Evolutionary conservation across 1,140 invertebrate genomes (phyloP), one percentile per base, ranked within the genome.

Genomic region (Eufriesea mexicana): DNA sequence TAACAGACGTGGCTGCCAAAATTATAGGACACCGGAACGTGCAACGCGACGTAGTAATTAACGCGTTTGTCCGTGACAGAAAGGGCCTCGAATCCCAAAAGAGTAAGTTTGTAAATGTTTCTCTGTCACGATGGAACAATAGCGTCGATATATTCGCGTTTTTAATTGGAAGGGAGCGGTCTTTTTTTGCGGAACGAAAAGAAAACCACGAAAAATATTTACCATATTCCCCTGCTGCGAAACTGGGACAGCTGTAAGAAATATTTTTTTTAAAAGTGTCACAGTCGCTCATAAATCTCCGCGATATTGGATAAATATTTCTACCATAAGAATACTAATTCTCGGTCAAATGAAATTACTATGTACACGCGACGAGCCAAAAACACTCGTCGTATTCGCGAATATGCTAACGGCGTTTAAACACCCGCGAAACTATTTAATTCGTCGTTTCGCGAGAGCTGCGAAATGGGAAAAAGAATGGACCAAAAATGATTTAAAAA

Each of bases 21-120:
- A 55, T 73, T n/a, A 73, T n/a, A 73, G 28, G 54, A 42, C 71
- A 49, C n/a, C n/a, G 45, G 23, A 18, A 47, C n/a, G 20, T 51
- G n/a, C 20, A 54, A 55, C 20, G 20, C 45, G 20, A 51, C 12
- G 2, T 23, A 72, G 70, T 57, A 72, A 72, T 72, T 72, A 72
- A 55, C 28, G 10, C 28, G 70, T 42, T 72, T 72, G 51, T 25
- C 49, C 23, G 70, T 49, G 16, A 49, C 45, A 49, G n/a, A 23
- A 2, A 35, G 51, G 7, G 28, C 5, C 23, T 57, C 28, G 70
- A 35, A 55, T 55, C 12, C 49, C 25, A 42, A 23, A 72, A 55
- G 49, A 25, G 45, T 49, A 45, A 25, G 45, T 68, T 68, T 47
- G 4, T 8, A 25, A 49, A 49, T 28, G 8, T 70, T 35, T 2